Conservation (phyloP, 2,113 vertebrate species). For the Uria lomvia region DNA sequence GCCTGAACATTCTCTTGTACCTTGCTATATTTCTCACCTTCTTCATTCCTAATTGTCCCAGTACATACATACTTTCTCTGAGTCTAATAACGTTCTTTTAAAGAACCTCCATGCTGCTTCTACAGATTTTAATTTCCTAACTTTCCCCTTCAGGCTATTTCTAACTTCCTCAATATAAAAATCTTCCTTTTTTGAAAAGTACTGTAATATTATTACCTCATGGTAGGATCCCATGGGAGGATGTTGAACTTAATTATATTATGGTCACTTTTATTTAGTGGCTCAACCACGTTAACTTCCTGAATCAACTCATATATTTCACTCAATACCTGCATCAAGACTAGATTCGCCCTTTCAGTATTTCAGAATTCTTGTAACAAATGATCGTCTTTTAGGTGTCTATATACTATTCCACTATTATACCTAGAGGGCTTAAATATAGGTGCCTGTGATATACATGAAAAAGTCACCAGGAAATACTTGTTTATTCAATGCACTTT, state of each 20-base stretch:
- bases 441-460: background rate
- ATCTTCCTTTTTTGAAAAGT: slow-evolving; percentile 65
- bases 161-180: slow-evolving; percentile 71
- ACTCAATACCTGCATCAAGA: slow-evolving; percentile 48
- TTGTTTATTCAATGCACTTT: background rate
- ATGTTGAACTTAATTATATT: slow-evolving; percentile 74
- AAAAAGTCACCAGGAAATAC: background rate
- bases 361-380: slow-evolving; percentile 57
- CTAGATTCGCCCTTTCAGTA: slow-evolving; percentile 15
- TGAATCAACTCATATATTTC: slow-evolving; percentile 56
- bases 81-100: slow-evolving; percentile 31
- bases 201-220: slow-evolving; percentile 72
- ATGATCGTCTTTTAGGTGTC: slow-evolving; percentile 52
- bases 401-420: slow-evolving; percentile 29
- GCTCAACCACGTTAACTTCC: slow-evolving; percentile 70
- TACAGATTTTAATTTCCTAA: slow-evolving; percentile 67
- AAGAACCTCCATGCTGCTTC: slow-evolving; percentile 51
- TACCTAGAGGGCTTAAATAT: slow-evolving; percentile 36
- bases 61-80: background rate
- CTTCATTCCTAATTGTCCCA: slow-evolving; percentile 61
- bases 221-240: slow-evolving; percentile 62
- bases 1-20: slow-evolving; percentile 3
- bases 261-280: slow-evolving; percentile 70
- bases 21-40: slow-evolving; percentile 55
- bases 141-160: slow-evolving; percentile 68